Conservation (phyloP, 2,888 invertebrate species). For the Salticus scenicus region DNA sequence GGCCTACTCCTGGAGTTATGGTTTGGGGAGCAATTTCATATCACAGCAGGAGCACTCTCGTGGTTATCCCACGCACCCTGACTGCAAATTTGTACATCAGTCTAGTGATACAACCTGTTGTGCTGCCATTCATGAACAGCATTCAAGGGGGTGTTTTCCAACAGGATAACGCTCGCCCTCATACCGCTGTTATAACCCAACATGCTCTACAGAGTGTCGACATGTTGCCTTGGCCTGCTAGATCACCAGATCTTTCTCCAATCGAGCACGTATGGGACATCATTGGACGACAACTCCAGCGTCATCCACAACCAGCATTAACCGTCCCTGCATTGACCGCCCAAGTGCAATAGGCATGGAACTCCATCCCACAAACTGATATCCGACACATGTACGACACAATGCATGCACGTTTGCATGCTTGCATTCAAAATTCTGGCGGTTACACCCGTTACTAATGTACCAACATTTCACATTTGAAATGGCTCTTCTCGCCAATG, state of each 20-base stretch:
- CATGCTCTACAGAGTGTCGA: slow-evolving; percentile 30
- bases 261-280: slow-evolving; percentile 19
- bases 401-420: slow-evolving; percentile 4
- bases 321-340: not conserved
- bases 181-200: not conserved
- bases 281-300: slow-evolving; percentile 14
- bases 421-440: not conserved
- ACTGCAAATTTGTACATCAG: slow-evolving; percentile 21
- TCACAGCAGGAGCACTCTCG: slow-evolving; percentile 29
- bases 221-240: slow-evolving; percentile 16
- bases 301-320: not conserved
- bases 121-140: slow-evolving; percentile 13
- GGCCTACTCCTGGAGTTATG: slow-evolving; percentile 30
- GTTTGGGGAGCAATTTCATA: slow-evolving; percentile 18
- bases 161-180: slow-evolving; percentile 17
- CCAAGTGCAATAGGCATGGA: slow-evolving; percentile 21
- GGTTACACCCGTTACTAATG: not conserved
- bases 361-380: slow-evolving; percentile 24
- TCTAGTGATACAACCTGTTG: slow-evolving; percentile 17
- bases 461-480: not conserved
- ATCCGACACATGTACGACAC: not conserved
- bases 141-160: slow-evolving; percentile 10
- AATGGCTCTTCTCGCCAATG: not conserved
- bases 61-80: slow-evolving; percentile 20
- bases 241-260: slow-evolving; percentile 8